These are phyloP conservation scores for Saxidomus purpurata DNA, from an alignment of 1,140 invertebrate genomes.

Conservation along the genomic window DNA sequence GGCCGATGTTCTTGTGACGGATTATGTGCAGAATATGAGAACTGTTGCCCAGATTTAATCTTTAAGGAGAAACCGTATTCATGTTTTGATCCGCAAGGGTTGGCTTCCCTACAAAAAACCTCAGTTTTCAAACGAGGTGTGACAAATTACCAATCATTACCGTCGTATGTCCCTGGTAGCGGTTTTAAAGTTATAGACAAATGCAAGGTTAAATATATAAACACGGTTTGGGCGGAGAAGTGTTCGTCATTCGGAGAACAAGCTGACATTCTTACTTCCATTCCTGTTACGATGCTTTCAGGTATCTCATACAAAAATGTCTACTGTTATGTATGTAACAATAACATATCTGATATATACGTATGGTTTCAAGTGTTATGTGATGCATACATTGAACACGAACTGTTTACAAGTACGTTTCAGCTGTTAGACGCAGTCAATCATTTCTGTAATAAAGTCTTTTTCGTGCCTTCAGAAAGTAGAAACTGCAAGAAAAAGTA, in stretches of 20 bases:
- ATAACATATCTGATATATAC: neutral
- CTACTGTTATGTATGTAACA: neutral
- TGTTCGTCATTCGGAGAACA: neutral
- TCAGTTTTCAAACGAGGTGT: too few species aligned
- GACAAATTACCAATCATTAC: too few species aligned
- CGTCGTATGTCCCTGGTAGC: neutral
- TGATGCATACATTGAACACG: constrained; percentile 1
- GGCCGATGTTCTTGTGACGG: neutral
- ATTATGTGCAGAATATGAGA: neutral
- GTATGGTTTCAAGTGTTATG: neutral
- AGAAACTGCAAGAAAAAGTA: neutral
- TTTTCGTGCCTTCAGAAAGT: neutral
- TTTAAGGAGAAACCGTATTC: neutral
- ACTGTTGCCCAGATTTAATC: neutral
- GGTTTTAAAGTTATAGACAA: neutral
- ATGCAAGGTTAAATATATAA: neutral
- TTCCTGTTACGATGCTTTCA: neutral
- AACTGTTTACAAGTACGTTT: neutral
- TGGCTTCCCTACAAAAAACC: neutral
- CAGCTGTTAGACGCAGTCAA: neutral
- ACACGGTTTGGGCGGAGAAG: neutral
- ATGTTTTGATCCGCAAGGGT: neutral
- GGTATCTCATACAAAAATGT: neutral
- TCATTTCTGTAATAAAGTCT: neutral
- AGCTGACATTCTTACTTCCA: neutral